Evolutionary conservation across 2,113 vertebrate species (phyloP), one percentile per base, ranked within the genome.

Genomic region (Pycnonotus jocosus): DNA sequence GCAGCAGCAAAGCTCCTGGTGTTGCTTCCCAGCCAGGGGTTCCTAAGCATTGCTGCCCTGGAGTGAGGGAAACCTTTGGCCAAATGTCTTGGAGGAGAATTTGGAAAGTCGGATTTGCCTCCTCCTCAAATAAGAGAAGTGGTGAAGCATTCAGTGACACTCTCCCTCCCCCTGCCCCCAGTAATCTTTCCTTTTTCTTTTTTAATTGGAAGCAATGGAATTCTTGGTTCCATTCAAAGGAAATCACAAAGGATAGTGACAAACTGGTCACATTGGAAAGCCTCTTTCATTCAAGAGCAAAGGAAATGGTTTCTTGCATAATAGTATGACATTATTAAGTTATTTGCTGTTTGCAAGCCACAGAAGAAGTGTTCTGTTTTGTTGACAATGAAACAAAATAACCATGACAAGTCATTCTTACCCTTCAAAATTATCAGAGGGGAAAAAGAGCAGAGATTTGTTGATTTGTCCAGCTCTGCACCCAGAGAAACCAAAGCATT

Each of bases 341-440:
- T 72, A 56, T 76, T 82, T 85, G 22, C 21, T 51, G 50, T 72
- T 90, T 80, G 62, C 3, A 2, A 56, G 61, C 35, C 82, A 76
- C 24, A 20, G 56, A 58, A 73, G 7, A 60, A 93, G 30, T 68
- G 35, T 8, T 31, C 20, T 37, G 16, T 56, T 64, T 44, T 58
- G 21, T 79, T 72, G 79, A 88, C 25, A 11, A 22, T 72, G 66
- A 64, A 70, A 81, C 57, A 86, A 82, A 88, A 87, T 47, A 47
- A 45, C 44, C 19, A 33, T 1, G 20, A 82, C 66, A 72, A 33
- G 21, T 60, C 50, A 16, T 44, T 56, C 61, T 25, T 54, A 31
- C 44, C 73, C 38, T 48, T 76, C 70, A 44, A 24, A 64, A 64
- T 23, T 38, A 69, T 42, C 51, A 74, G 38, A 79, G 48, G 30